Conservation (phyloP, 2,113 vertebrate genomes). For the Electrona antarctica region DNA sequence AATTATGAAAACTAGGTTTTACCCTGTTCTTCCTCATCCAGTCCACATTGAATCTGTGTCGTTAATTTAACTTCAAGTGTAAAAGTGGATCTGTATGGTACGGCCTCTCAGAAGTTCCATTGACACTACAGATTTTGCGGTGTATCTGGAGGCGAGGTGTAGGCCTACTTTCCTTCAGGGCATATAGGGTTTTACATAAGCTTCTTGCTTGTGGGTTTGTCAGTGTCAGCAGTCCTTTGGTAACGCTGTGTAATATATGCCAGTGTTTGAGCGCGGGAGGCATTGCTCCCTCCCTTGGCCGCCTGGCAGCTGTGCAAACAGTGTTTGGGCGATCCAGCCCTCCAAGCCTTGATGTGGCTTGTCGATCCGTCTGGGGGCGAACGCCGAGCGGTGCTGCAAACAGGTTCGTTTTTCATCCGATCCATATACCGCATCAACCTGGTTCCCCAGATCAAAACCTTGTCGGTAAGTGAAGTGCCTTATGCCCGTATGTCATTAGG, state of each 20-base stretch:
- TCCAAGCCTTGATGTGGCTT: conserved; percentile 72
- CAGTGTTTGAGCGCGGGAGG: conserved; percentile 51
- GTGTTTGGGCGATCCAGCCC: conserved; percentile 61
- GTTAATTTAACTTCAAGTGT: too few species aligned
- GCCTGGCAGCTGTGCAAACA: conserved; percentile 82
- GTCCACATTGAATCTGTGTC: conserved; percentile 10
- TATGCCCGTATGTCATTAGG: conserved; percentile 21
- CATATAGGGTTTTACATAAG: conserved; percentile 55
- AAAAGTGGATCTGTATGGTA: too few species aligned
- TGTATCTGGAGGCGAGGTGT: conserved; percentile 8
- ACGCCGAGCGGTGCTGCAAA: conserved; percentile 63
- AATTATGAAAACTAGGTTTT: conserved; percentile 8
- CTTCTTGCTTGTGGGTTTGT: conserved; percentile 42
- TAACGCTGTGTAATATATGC: conserved; percentile 62
- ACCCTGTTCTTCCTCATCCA: conserved; percentile 21
- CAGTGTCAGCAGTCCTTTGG: conserved; percentile 66
- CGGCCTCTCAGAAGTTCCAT: too few species aligned
- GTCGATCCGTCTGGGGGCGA: conserved; percentile 49
- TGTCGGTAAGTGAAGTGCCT: conserved; percentile 19
- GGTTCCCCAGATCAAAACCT: conserved; percentile 38
- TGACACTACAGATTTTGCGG: too few species aligned
- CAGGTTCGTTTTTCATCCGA: conserved; percentile 50
- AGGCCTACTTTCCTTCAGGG: conserved; percentile 28
- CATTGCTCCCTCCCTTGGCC: conserved; percentile 24
- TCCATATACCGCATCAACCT: conserved; percentile 25